Conservation (phyloP, 2,797 vertebrate species). For the Megaceryle alcyon region DNA sequence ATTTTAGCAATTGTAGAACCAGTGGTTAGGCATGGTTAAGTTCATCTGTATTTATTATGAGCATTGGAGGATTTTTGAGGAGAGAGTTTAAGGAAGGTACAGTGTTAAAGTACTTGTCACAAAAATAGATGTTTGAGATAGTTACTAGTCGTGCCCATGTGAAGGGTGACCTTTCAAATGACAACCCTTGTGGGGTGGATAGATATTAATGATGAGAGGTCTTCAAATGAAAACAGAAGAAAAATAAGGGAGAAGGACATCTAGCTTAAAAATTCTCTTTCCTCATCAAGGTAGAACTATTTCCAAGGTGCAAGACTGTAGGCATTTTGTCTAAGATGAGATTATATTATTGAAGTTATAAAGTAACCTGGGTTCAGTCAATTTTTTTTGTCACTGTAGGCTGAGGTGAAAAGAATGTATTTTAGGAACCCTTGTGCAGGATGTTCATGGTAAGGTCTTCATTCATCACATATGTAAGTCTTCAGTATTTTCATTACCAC, state of each 20-base stretch:
- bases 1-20: neutral
- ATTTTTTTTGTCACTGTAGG: neutral
- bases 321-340: neutral
- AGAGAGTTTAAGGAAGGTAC: neutral
- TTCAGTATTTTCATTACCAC: neutral
- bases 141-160: neutral
- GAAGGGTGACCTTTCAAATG: constrained; percentile 15
- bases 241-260: neutral
- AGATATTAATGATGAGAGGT: neutral
- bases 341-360: neutral
- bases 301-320: neutral
- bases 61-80: neutral
- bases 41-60: neutral
- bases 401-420: neutral
- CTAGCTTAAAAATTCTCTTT: neutral
- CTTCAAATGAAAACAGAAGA: neutral
- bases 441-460: neutral
- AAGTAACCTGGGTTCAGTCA: neutral
- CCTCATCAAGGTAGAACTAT: neutral
- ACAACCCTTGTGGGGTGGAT: neutral
- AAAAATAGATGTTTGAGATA: constrained; percentile 5
- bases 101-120: neutral
- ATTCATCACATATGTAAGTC: neutral
- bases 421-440: neutral
- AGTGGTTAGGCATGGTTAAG: neutral